These are phyloP conservation scores for Elmis aenea DNA, from an alignment of 2,888 invertebrate species.

Conservation along the genomic window DNA sequence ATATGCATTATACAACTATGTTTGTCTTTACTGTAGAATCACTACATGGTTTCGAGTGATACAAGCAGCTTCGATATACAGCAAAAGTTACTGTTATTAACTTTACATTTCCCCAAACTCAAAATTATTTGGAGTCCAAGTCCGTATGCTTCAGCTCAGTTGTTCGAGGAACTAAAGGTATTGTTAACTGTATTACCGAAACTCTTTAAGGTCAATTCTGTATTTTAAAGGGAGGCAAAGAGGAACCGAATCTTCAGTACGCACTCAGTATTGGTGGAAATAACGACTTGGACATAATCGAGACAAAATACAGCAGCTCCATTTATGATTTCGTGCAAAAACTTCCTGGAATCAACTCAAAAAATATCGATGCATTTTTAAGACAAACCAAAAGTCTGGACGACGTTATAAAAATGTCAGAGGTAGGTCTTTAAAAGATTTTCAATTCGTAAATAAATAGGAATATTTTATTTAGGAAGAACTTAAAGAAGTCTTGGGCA, in stretches of 20 bases:
- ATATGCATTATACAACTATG: too few relatives aligned
- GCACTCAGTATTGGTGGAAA: conserved; percentile 71
- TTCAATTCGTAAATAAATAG: not conserved
- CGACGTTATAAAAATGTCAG: conserved; percentile 54
- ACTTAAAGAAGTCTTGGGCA: conserved; percentile 66
- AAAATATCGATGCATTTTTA: conserved; percentile 75
- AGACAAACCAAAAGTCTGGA: conserved; percentile 67
- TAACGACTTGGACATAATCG: conserved; percentile 50
- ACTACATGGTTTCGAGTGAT: conserved; percentile 74
- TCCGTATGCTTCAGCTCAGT: conserved; percentile 91
- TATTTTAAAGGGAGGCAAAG: conserved; percentile 64
- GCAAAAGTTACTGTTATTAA: conserved; percentile 85
- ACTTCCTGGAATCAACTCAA: conserved; percentile 83
- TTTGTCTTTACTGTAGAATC: conserved; percentile 66
- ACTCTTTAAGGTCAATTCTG: too few relatives aligned
- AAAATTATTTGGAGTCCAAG: conserved; percentile 95
- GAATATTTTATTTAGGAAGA: conserved; percentile 54
- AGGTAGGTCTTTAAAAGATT: conserved; percentile 45
- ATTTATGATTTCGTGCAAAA: conserved; percentile 69
- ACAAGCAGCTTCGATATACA: conserved; percentile 73
- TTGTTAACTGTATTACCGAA: conserved; percentile 2
- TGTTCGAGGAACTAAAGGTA: conserved; percentile 93
- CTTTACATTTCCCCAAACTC: conserved; percentile 89
- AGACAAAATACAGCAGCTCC: conserved; percentile 54
- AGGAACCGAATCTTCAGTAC: conserved; percentile 70